Conservation (phyloP, 1,140 invertebrate species). For the Drosophila malerkotliana region DNA sequence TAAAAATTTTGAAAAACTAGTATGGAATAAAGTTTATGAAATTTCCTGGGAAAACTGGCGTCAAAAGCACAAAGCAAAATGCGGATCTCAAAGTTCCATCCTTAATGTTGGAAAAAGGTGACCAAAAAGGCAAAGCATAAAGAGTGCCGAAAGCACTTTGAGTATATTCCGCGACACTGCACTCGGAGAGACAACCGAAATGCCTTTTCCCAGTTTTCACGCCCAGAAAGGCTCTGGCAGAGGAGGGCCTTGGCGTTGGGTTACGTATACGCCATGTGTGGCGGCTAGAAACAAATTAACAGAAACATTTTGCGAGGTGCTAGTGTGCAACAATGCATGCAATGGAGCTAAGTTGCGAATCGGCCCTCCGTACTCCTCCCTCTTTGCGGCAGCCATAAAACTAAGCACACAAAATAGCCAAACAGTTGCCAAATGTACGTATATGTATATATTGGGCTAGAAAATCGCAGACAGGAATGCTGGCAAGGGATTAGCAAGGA, state of each 20-base stretch:
- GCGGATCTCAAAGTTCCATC: conserved; percentile 4
- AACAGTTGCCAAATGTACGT: conserved; percentile 4
- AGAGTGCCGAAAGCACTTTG: conserved; percentile 28
- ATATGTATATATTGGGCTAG: conserved; percentile 17
- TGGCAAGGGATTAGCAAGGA: conserved; percentile 45
- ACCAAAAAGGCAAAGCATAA: conserved; percentile 6
- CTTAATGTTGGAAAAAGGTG: conserved; percentile 1
- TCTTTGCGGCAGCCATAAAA: conserved; percentile 46
- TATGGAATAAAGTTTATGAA: background rate
- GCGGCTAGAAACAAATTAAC: conserved; percentile 47
- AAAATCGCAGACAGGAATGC: conserved; percentile 25
- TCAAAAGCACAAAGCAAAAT: conserved; percentile 2
- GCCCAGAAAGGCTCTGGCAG: background rate
- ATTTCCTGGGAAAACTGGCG: background rate
- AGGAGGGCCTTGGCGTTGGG: background rate
- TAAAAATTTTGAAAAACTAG: too few relatives aligned
- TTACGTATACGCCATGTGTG: conserved; percentile 44
- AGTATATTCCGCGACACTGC: conserved; percentile 24
- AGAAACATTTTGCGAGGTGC: conserved; percentile 57
- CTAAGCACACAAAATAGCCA: conserved; percentile 45
- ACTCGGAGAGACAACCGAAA: background rate
- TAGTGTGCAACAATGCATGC: conserved; percentile 55
- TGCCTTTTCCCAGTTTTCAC: conserved; percentile 21
- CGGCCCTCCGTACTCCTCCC: background rate
- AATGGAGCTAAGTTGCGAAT: conserved; percentile 25